These are phyloP conservation scores for Osmoderma eremita DNA, from an alignment of 2,888 invertebrate species.

Conservation along the genomic window DNA sequence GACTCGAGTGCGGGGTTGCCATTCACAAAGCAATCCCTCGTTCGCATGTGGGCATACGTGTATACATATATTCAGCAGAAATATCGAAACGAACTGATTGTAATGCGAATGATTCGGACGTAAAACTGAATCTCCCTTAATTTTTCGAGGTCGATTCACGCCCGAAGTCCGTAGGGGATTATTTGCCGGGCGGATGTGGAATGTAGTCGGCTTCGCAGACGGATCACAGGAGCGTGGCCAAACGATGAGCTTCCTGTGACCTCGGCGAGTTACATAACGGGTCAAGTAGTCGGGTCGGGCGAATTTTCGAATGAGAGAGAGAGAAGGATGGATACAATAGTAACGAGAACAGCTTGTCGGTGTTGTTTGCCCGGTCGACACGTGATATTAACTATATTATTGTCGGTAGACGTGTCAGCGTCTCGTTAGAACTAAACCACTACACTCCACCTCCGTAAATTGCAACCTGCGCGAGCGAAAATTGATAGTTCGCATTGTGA, in stretches of 20 bases:
- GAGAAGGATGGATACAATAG: background rate
- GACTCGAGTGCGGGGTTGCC: too few relatives aligned
- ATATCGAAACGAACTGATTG: too few relatives aligned
- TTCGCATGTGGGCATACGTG: too few relatives aligned
- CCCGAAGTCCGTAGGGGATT: background rate
- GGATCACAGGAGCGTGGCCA: conserved; percentile 45
- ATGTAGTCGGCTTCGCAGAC: conserved; percentile 38
- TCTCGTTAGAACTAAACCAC: too few relatives aligned
- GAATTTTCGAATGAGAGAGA: conserved; percentile 23
- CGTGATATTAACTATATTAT: conserved; percentile 1
- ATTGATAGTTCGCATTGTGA: too few relatives aligned
- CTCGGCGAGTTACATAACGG: conserved; percentile 49
- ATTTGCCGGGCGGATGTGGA: conserved; percentile 13
- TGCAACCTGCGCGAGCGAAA: too few relatives aligned
- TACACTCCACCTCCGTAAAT: too few relatives aligned
- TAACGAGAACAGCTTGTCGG: background rate
- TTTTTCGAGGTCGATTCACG: background rate
- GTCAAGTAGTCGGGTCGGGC: conserved; percentile 42
- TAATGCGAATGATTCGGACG: background rate
- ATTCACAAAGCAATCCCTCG: too few relatives aligned
- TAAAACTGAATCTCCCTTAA: conserved; percentile 10
- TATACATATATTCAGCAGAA: too few relatives aligned
- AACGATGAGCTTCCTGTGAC: conserved; percentile 49
- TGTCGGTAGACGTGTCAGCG: background rate
- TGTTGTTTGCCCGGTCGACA: background rate